Base-by-base conservation (phyloP, 2,797 vertebrate species). In the Loris lydekkerianus region DNA sequence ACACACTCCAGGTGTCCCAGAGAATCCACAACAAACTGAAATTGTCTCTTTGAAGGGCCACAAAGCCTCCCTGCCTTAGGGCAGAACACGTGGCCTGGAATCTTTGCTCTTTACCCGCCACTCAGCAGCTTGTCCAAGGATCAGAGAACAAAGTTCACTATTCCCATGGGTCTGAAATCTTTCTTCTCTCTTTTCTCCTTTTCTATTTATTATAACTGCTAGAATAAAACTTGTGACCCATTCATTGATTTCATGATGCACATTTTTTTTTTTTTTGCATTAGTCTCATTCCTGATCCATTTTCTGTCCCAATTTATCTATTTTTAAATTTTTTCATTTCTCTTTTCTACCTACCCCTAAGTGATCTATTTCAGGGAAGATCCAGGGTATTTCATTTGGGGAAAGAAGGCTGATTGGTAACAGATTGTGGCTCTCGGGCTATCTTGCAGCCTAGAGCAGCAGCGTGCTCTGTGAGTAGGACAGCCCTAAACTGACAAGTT, bases 401-500 rank as follows among this genome's bases (percentile, higher is more conserved):
- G 89, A 46, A 53, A 53, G 5, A 14, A 8, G 70, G 29, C 34
- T 29, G 49, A 1, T 0, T 13, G 37, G 7, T 7, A 67, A 27
- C 11, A 61, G 89, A 43, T 6, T 1, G 37, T 37, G 29, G 18
- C 25, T 40, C 10, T 5, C 9, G 40, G 72, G 73, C 34, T 60
- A 14, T 4, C 15, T 9, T 6, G 11, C 14, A 7, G 58, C 86
- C 61, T 9, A 37, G 49, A 15, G 49, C 49, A 15, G 49, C 2
- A 1, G 69, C 1, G 0, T 3, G 9, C 43, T 27, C 23, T 7
- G 7, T 11, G 14, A 14, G 10, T 0, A 0, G 1, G 21, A 29
- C 10, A 6, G 76, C 49, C 27, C 34, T 2, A 13, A 20, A 61
- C 46, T 25, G 60, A 27, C 2, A 14, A 18, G 70, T 10, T 72